Conservation (phyloP, 2,797 vertebrate species). For the Enteromius thamalakanensis region DNA sequence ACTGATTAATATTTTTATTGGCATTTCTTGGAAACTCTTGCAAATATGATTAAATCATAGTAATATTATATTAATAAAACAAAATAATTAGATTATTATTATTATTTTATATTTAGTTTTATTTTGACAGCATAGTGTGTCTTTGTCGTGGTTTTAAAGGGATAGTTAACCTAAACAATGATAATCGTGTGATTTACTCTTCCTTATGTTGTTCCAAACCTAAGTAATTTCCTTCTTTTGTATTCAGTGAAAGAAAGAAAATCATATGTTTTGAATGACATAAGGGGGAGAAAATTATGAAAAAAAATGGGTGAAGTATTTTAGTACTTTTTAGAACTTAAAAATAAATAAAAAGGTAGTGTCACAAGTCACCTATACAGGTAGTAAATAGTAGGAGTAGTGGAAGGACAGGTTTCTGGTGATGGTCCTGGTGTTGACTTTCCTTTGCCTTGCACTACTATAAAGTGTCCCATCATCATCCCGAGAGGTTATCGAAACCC, state of each 20-base stretch:
- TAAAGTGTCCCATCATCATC: conserved; percentile 7
- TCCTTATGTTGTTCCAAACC: not conserved
- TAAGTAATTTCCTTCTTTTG: not conserved
- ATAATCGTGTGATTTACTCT: not conserved
- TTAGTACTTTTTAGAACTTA: not conserved
- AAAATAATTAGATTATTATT: no score
- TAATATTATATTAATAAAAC: not conserved
- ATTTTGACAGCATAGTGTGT: not conserved
- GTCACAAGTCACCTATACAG: not conserved
- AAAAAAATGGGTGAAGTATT: not conserved
- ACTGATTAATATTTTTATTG: not conserved
- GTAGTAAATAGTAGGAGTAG: not conserved
- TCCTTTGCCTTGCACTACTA: not conserved
- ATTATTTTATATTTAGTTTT: not conserved
- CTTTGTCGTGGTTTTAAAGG: not conserved
- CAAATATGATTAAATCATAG: no score
- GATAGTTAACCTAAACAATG: not conserved
- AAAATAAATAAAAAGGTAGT: not conserved
- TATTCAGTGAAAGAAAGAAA: not conserved
- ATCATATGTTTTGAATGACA: not conserved
- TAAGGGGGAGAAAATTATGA: not conserved
- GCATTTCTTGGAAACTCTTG: no score
- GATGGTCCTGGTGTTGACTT: conserved; percentile 2
- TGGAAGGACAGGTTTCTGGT: not conserved
- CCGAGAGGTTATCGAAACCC: conserved; percentile 15